Evolutionary conservation across 2,113 vertebrate genomes (phyloP).

Genomic region (Nothobranchius kuhntae): DNA sequence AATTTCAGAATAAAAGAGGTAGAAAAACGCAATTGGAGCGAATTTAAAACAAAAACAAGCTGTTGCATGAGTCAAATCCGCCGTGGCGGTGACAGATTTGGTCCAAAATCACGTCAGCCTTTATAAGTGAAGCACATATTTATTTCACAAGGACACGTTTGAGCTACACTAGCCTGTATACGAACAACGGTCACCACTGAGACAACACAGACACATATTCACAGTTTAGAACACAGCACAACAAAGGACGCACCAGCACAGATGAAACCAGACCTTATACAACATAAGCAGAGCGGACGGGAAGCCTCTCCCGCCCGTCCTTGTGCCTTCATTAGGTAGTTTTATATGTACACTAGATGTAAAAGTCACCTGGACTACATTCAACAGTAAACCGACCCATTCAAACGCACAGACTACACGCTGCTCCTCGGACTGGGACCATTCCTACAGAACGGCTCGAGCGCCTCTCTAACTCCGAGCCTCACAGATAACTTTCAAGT

Average conservation of each 20-base stretch:
- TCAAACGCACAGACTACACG: constrained; percentile 70
- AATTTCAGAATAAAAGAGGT: neutral
- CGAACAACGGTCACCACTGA: constrained; percentile 70
- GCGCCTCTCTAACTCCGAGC: constrained; percentile 46
- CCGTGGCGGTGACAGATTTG: constrained; percentile 35
- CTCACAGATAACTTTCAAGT: constrained; percentile 78
- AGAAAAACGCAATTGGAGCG: neutral
- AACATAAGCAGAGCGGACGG: constrained; percentile 62
- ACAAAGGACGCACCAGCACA: constrained; percentile 73
- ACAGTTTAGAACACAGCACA: constrained; percentile 81
- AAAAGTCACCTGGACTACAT: constrained; percentile 76
- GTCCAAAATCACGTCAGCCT: constrained; percentile 50
- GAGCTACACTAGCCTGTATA: constrained; percentile 67
- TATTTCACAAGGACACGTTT: constrained; percentile 79
- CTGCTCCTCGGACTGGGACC: constrained; percentile 63
- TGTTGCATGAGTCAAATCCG: constrained; percentile 17
- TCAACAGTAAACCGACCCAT: constrained; percentile 73
- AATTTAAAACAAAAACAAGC: constrained; percentile 1
- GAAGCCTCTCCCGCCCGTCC: constrained; percentile 58
- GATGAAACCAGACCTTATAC: constrained; percentile 63
- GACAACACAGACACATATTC: constrained; percentile 80
- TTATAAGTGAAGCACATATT: constrained; percentile 74
- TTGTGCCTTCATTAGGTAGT: constrained; percentile 77
- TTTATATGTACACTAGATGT: constrained; percentile 75
- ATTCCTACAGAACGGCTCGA: constrained; percentile 45